A percentile compares a stretch with the other conserved stretches of the same genome.
phyloP scores from a whole-genome alignment of 2,888 invertebrate genomes.

The Euzetes globulus region DNA sequence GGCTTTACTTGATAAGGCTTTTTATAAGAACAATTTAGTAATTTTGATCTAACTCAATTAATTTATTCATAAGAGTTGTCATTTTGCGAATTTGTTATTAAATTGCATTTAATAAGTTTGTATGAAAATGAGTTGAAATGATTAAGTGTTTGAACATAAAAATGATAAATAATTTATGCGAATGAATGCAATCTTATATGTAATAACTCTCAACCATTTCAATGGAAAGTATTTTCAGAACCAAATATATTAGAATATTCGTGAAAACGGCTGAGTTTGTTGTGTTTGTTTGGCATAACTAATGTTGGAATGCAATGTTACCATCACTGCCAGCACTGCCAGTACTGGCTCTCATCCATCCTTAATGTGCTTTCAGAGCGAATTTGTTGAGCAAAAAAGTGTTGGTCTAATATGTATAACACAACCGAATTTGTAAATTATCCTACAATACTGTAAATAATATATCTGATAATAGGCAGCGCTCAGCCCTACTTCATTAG shows the following conservation, averaged over 20 bases:
- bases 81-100: background rate
- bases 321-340: background rate
- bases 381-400: constrained; percentile 1
- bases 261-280: background rate
- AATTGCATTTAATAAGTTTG: background rate
- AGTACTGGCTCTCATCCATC: constrained; percentile 5
- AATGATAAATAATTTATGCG: constrained; percentile 9
- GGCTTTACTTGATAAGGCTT: too few species aligned
- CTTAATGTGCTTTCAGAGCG: constrained; percentile 5
- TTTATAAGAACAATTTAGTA: too few species aligned
- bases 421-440: constrained; percentile 10
- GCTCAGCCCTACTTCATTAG: constrained; percentile 21
- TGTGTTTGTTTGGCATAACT: constrained; percentile 8
- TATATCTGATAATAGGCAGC: constrained; percentile 18
- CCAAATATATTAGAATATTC: background rate
- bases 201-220: background rate
- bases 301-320: constrained; percentile 13
- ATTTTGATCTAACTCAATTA: background rate
- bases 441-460: background rate
- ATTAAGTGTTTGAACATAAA: constrained; percentile 3
- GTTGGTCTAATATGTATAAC: constrained; percentile 25
- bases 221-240: background rate
- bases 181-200: constrained; percentile 2
- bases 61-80: background rate
- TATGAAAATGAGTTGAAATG: background rate